phyloP scores from a whole-genome alignment of 2,113 vertebrate genomes.

The Hemichromis elongatus region DNA sequence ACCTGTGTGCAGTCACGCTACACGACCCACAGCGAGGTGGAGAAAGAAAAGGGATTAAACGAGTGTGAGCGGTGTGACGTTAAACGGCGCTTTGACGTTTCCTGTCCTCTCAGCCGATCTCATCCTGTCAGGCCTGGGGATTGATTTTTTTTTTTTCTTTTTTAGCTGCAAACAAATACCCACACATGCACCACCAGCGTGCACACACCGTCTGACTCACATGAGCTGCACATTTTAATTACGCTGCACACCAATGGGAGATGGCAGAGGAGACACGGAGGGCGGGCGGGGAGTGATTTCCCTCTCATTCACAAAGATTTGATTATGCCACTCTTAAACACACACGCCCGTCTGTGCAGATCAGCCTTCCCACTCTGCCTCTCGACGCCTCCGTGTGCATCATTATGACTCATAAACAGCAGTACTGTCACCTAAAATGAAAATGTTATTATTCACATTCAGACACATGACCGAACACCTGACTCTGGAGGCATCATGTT shows the following conservation, averaged over 20 bases:
- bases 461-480: constrained; percentile 21
- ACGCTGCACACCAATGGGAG: constrained; percentile 15
- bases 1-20: constrained; percentile 12
- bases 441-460: neutral
- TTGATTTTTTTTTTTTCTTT: neutral
- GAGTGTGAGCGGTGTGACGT: constrained; percentile 3
- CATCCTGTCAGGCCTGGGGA: constrained; percentile 17
- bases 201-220: neutral
- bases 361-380: neutral
- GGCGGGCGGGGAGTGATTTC: neutral
- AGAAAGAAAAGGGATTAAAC: constrained; percentile 7
- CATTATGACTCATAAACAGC: constrained; percentile 27
- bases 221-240: constrained; percentile 38
- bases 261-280: neutral
- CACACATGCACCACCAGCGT: neutral
- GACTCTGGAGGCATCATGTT: neutral
- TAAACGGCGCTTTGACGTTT: constrained; percentile 12
- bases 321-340: constrained; percentile 19
- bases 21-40: neutral
- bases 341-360: neutral
- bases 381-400: constrained; percentile 1
- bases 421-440: constrained; percentile 38
- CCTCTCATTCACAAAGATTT: constrained; percentile 59
- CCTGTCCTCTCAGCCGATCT: constrained; percentile 8
- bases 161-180: constrained; percentile 1